Conservation (phyloP, 1,140 invertebrate genomes). For the Aradophagus sp. region DNA sequence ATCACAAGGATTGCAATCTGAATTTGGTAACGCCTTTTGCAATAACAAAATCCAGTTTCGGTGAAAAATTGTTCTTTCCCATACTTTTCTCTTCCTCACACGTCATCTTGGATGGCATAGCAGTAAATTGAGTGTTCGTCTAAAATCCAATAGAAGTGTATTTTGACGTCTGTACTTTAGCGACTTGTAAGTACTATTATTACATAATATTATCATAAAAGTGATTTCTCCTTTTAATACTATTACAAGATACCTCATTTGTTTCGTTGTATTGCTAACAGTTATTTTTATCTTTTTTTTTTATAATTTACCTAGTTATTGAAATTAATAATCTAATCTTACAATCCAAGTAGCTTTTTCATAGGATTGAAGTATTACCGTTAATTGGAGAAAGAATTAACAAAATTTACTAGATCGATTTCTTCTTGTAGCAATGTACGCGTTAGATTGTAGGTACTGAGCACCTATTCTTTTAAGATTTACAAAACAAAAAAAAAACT, state of each 20-base stretch:
- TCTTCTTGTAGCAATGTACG: no score
- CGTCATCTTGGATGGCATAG: conserved; percentile 56
- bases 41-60: conserved; percentile 35
- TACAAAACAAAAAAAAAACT: no score
- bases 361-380: no score
- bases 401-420: no score
- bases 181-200: conserved; percentile 48
- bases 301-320: no score
- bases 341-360: conserved; percentile 10
- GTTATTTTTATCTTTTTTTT: conserved; percentile 48
- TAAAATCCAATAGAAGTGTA: conserved; percentile 50
- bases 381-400: no score
- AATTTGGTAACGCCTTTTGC: conserved; percentile 2
- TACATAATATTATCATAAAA: conserved; percentile 53
- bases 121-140: conserved; percentile 52
- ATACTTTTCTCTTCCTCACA: no score
- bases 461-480: no score
- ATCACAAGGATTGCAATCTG: no score
- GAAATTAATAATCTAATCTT: conserved; percentile 17
- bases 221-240: conserved; percentile 47
- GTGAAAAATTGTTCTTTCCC: conserved; percentile 10
- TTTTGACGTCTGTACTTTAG: conserved; percentile 40
- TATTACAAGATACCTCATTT: conserved; percentile 52
- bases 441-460: no score
- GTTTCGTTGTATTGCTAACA: conserved; percentile 50